Evolutionary conservation across 2,797 vertebrate species (phyloP).

Genomic region (Pelodytes ibericus): DNA sequence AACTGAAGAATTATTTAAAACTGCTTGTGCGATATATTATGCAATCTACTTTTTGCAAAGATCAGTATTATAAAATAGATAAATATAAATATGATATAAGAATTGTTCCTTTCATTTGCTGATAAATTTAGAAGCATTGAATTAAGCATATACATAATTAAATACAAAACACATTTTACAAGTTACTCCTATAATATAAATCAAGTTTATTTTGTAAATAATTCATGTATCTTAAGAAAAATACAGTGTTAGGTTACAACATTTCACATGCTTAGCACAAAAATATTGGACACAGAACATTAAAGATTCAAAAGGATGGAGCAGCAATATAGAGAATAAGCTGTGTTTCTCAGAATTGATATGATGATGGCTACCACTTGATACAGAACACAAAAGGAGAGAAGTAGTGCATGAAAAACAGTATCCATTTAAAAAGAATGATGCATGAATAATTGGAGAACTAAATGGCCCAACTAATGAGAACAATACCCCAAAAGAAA

Average conservation of each 20-base stretch:
- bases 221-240: neutral
- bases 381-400: constrained; percentile 43
- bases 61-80: too few relatives aligned
- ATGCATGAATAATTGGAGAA: constrained; percentile 47
- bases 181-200: neutral
- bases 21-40: too few relatives aligned
- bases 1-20: too few relatives aligned
- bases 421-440: constrained; percentile 47
- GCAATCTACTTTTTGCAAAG: too few relatives aligned
- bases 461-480: constrained; percentile 44
- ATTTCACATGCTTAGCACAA: constrained; percentile 8
- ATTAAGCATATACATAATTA: too few relatives aligned
- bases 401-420: constrained; percentile 44
- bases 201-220: neutral
- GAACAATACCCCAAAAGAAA: constrained; percentile 32
- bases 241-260: neutral
- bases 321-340: constrained; percentile 34
- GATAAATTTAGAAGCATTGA: too few relatives aligned
- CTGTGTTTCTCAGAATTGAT: constrained; percentile 28
- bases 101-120: too few relatives aligned
- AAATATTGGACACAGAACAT: constrained; percentile 43
- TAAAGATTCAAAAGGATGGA: constrained; percentile 44
- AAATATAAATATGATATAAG: too few relatives aligned
- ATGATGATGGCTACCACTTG: constrained; percentile 43
- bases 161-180: neutral